These are phyloP conservation scores for Drosophila trichaetosa DNA, from an alignment of 2,888 invertebrate species.

Conservation along the genomic window DNA sequence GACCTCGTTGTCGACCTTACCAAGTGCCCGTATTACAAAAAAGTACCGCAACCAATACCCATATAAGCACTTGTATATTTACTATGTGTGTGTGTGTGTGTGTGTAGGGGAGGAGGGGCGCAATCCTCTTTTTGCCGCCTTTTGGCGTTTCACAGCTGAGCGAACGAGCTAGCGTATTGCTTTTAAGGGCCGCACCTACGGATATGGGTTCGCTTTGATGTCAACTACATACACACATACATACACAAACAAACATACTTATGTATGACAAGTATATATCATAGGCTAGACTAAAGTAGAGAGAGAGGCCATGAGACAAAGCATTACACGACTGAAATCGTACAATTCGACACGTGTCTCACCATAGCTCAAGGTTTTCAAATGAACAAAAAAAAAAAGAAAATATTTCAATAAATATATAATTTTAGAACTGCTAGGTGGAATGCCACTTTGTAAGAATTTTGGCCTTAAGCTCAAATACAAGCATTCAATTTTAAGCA, in stretches of 20 bases:
- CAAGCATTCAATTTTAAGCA: not conserved
- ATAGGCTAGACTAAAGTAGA: constrained; percentile 7
- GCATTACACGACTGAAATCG: constrained; percentile 45
- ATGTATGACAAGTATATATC: constrained; percentile 20
- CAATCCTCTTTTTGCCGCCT: constrained; percentile 16
- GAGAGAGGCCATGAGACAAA: constrained; percentile 38
- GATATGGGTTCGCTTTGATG: constrained; percentile 37
- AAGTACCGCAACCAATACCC: not conserved
- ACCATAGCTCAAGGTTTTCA: constrained; percentile 49
- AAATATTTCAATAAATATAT: not conserved
- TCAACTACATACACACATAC: constrained; percentile 6
- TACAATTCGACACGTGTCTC: constrained; percentile 33
- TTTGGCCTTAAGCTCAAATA: not conserved
- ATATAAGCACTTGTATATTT: not conserved
- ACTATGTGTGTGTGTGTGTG: not conserved
- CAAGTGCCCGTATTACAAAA: constrained; percentile 56
- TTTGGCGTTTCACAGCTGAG: constrained; percentile 47
- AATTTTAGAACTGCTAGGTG: not conserved
- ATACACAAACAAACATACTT: not conserved
- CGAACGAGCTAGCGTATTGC: constrained; percentile 19
- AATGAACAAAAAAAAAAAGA: constrained; percentile 6
- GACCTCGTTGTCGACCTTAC: constrained; percentile 74
- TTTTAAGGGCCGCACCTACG: constrained; percentile 45
- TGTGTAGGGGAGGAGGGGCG: not conserved
- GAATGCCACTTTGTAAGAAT: not conserved